phyloP scores from a whole-genome alignment of 2,113 vertebrate genomes.

The Clarias batrachus region DNA sequence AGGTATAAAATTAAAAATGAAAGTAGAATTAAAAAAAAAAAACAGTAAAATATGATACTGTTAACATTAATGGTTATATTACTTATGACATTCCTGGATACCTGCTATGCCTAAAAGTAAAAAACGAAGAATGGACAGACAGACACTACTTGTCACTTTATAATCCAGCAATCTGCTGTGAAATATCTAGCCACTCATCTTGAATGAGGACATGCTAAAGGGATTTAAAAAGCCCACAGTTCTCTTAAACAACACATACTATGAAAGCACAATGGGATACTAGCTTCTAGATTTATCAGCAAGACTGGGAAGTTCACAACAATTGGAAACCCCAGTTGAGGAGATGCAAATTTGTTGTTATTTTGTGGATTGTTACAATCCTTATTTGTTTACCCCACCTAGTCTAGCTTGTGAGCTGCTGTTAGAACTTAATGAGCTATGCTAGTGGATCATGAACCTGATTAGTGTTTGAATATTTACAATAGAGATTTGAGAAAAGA shows the following conservation, averaged over 20 bases:
- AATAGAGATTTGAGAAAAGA: not conserved
- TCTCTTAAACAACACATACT: not conserved
- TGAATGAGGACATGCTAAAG: not conserved
- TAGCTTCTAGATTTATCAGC: not conserved
- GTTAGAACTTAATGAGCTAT: not conserved
- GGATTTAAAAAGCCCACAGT: not conserved
- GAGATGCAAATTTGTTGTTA: not conserved
- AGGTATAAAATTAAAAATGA: too few relatives aligned
- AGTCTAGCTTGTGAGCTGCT: constrained; percentile 4
- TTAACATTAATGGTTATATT: not conserved
- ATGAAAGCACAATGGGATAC: not conserved
- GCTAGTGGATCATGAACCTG: not conserved
- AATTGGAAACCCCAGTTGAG: not conserved
- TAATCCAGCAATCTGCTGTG: not conserved
- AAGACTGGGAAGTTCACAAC: not conserved
- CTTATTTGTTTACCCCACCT: not conserved
- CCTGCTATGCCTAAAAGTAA: not conserved
- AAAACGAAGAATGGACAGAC: not conserved
- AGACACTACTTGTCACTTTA: not conserved
- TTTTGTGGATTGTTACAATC: not conserved
- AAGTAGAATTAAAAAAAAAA: too few relatives aligned
- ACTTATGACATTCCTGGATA: not conserved
- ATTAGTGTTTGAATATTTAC: not conserved
- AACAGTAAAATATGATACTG: too few relatives aligned
- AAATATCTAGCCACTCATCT: not conserved